Evolutionary conservation across 1,140 invertebrate species (phyloP), one percentile per base, ranked within the genome.

Genomic region (Potamilus streckersoni): DNA sequence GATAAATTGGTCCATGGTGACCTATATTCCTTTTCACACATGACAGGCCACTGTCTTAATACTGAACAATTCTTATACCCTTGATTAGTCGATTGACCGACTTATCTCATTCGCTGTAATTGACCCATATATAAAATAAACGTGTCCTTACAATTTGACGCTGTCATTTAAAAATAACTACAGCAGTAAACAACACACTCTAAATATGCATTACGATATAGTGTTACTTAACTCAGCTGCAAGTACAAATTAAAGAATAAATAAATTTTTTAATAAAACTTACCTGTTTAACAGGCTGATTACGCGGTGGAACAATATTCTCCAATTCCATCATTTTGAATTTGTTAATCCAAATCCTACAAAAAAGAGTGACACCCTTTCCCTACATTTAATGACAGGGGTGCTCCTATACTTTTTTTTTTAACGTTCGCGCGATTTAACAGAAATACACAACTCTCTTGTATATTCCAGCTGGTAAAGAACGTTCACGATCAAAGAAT

Each of bases 261-360:
- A 56, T 61, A 65, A 31, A 65, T 3, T 61, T 61, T 65, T 19
- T 73, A 56, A n/a, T n/a, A 58, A 69, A 72, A 80, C 82, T 80
- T 79, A 86, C 84, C 82, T 80, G 80, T 27, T 78, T 70, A 20
- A 80, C 77, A 60, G 63, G 38, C 49, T 61, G 79, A 66, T 79
- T 79, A 61, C 71, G 64, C 13, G 73, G 72, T 23, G 77, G 75
- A 61, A 81, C 71, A 61, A 81, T 72, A 55, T 67, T 73, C 61
- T 86, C 79, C 73, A 83, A 76, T 82, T 86, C 76, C 81, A 86
- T 84, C 83, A 83, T 86, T 76, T 84, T 84, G 71, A 66, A n/a
- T 38, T n/a, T 31, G 56, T 78, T 79, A 76, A 66, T 76, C 74
- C 74, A 57, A 58, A 20, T 56, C n/a, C 66, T 27, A 66, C 74